Percentiles rank a stretch among this genome's conserved stretches.
Evolutionary conservation across 1,140 invertebrate species (phyloP).

Genomic region (Penaeus indicus): DNA sequence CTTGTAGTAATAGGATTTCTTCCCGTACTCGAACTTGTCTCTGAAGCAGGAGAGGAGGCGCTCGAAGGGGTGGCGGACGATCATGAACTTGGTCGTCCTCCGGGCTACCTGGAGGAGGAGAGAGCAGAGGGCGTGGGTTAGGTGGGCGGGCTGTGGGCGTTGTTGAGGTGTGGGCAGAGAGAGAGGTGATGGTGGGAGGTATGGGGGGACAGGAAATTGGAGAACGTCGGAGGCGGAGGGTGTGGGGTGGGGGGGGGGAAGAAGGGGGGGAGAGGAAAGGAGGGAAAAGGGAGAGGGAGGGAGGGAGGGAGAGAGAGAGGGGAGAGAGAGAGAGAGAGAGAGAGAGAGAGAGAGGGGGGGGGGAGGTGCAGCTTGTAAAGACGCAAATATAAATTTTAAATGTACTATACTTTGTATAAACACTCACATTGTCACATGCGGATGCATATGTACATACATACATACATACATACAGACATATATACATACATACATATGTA

Average conservation of each 20-base stretch:
- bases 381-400: too few species aligned
- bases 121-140: neutral
- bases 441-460: neutral
- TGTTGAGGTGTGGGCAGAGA: neutral
- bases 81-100: constrained; percentile 47
- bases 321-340: too few species aligned
- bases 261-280: too few species aligned
- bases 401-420: too few species aligned
- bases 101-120: neutral
- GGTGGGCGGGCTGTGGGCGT: neutral
- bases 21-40: constrained; percentile 61
- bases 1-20: constrained; percentile 62
- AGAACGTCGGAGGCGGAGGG: neutral
- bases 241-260: neutral
- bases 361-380: too few species aligned
- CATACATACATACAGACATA: neutral
- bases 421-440: neutral
- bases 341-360: too few species aligned
- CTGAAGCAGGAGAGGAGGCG: constrained; percentile 64
- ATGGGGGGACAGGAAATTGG: too few species aligned
- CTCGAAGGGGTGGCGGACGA: constrained; percentile 66
- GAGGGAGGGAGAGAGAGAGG: too few species aligned
- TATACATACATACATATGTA: neutral
- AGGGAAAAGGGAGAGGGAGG: too few species aligned
- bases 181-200: neutral